Percentiles rank a stretch among this genome's conserved stretches.
phyloP scores from a whole-genome alignment of 2,888 invertebrate species.

The Noctua comes region DNA sequence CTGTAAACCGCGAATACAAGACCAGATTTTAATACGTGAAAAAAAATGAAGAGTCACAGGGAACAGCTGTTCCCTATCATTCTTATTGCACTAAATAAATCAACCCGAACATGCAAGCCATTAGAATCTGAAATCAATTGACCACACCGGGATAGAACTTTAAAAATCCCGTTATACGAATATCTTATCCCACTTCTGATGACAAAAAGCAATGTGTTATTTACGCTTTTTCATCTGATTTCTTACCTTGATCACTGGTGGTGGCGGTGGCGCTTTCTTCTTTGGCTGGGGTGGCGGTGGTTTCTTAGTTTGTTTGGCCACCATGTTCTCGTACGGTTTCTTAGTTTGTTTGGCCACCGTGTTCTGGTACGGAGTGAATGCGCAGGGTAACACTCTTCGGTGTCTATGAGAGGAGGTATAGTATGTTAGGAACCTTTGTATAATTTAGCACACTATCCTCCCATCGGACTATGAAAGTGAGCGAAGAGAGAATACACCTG shows the following conservation, averaged over 20 bases:
- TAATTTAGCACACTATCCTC: background rate
- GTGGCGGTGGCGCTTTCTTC: constrained; percentile 71
- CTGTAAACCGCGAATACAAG: background rate
- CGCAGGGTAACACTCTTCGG: constrained; percentile 79
- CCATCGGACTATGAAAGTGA: background rate
- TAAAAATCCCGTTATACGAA: background rate
- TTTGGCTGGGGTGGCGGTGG: constrained; percentile 44
- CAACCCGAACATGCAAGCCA: background rate
- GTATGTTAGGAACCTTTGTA: background rate
- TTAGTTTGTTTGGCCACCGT: constrained; percentile 69
- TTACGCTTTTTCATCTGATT: background rate
- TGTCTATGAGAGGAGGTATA: constrained; percentile 64
- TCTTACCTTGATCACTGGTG: constrained; percentile 80
- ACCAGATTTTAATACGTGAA: background rate
- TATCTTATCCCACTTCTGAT: constrained; percentile 6
- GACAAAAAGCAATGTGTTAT: background rate
- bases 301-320: constrained; percentile 66
- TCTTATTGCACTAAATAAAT: background rate
- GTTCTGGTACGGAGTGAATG: constrained; percentile 76
- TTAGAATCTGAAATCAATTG: background rate
- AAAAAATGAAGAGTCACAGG: background rate
- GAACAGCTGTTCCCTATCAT: background rate
- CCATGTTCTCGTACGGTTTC: constrained; percentile 65
- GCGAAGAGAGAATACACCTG: background rate
- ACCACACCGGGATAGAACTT: background rate